Evolutionary conservation across 2,113 vertebrate genomes (phyloP).

Genomic region (Acrocephalus arundinaceus): DNA sequence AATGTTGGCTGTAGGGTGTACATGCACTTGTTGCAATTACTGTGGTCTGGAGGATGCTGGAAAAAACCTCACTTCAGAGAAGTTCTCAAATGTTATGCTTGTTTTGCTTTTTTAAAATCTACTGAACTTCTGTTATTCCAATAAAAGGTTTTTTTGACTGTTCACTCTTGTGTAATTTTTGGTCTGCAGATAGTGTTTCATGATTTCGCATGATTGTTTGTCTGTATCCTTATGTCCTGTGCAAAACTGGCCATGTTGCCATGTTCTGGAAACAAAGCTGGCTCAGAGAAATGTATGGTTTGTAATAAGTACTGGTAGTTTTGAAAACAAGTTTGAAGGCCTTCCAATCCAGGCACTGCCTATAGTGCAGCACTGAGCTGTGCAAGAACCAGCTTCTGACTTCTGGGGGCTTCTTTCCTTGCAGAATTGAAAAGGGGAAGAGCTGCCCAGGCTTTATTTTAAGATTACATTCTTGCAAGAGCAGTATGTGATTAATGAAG

Average conservation of each 20-base stretch:
- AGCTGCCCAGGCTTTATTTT: not conserved
- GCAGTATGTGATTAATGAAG: slow-evolving; percentile 1
- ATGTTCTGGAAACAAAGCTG: not conserved
- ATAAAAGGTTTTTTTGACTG: not conserved
- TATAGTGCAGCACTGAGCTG: not conserved
- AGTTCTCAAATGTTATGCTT: not conserved
- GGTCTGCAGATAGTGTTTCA: not conserved
- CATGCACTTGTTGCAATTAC: not conserved
- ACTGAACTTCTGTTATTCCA: not conserved
- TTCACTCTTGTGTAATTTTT: not conserved
- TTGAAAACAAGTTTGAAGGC: not conserved
- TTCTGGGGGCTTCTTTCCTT: not conserved
- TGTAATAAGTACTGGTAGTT: not conserved
- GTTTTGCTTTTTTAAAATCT: not conserved
- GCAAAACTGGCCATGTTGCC: not conserved
- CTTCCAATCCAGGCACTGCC: not conserved
- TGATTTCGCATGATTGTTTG: not conserved
- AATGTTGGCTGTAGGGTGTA: not conserved
- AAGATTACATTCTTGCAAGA: not conserved
- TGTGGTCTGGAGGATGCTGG: not conserved
- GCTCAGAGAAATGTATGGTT: not conserved
- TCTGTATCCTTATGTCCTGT: not conserved
- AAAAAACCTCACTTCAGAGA: not conserved
- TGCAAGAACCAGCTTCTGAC: not conserved
- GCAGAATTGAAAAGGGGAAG: not conserved